Evolutionary conservation across 2,797 vertebrate species (phyloP).

Genomic region (Pseudochirops cupreus): DNA sequence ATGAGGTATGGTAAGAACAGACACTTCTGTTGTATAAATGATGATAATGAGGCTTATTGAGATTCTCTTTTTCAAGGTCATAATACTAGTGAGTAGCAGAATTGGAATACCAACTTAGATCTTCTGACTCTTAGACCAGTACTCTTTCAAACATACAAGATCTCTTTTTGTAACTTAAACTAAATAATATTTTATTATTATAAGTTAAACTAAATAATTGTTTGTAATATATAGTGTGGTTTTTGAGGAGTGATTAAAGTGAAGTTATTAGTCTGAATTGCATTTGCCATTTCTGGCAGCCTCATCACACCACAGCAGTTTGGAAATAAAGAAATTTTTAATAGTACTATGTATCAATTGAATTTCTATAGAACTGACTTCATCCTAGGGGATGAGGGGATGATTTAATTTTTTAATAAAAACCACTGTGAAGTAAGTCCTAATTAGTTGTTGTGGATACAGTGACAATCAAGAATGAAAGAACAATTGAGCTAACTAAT

Average conservation of each 20-base stretch:
- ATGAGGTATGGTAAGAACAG: background rate
- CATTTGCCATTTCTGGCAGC: background rate
- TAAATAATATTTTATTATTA: background rate
- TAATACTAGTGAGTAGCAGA: background rate
- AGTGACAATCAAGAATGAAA: background rate
- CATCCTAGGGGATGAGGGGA: background rate
- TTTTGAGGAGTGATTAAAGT: background rate
- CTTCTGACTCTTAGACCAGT: background rate
- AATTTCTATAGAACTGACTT: background rate
- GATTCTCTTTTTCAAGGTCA: background rate
- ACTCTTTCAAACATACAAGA: background rate
- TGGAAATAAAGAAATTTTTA: background rate
- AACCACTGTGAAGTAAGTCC: background rate
- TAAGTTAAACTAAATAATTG: background rate
- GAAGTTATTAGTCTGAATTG: background rate
- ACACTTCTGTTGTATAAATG: slow-evolving; percentile 14
- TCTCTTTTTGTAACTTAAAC: background rate
- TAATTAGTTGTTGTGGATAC: background rate
- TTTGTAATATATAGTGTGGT: background rate
- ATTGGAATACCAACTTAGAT: background rate
- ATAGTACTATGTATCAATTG: background rate
- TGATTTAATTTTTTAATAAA: background rate
- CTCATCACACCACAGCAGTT: background rate
- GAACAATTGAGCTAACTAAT: background rate
- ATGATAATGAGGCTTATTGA: background rate